Conservation (phyloP, 2,888 invertebrate species). For the Diabrotica balteata region DNA sequence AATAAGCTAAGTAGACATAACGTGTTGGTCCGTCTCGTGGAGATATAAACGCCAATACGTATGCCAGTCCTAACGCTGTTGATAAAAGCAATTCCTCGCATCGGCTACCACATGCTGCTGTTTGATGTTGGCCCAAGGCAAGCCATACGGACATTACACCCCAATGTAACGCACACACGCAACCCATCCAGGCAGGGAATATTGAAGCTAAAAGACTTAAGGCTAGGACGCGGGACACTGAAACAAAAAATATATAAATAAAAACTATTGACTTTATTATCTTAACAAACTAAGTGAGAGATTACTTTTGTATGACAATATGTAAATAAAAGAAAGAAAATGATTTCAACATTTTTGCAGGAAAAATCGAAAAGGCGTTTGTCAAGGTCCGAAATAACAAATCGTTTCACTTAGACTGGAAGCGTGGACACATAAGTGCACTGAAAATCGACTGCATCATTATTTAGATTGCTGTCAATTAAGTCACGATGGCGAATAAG, state of each 20-base stretch:
- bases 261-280: neutral
- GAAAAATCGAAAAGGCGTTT: too few relatives aligned
- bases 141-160: slow-evolving; percentile 66
- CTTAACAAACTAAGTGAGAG: neutral
- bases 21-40: slow-evolving; percentile 68
- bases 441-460: too few relatives aligned
- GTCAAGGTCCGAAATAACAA: too few relatives aligned
- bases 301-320: too few relatives aligned
- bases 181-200: slow-evolving; percentile 63
- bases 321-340: too few relatives aligned
- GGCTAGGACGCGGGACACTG: slow-evolving; percentile 65
- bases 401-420: too few relatives aligned
- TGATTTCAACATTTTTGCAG: too few relatives aligned
- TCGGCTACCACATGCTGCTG: slow-evolving; percentile 59
- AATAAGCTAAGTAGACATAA: slow-evolving; percentile 61
- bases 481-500: too few relatives aligned
- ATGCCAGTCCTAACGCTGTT: slow-evolving; percentile 66
- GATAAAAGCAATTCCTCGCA: slow-evolving; percentile 62
- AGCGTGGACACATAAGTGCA: too few relatives aligned
- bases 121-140: slow-evolving; percentile 59
- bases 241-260: slow-evolving; percentile 37
- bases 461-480: too few relatives aligned
- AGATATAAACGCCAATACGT: slow-evolving; percentile 68
- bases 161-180: slow-evolving; percentile 64
- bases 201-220: slow-evolving; percentile 65